phyloP scores from a whole-genome alignment of 1,140 invertebrate species.

The Eriosoma lanigerum region DNA sequence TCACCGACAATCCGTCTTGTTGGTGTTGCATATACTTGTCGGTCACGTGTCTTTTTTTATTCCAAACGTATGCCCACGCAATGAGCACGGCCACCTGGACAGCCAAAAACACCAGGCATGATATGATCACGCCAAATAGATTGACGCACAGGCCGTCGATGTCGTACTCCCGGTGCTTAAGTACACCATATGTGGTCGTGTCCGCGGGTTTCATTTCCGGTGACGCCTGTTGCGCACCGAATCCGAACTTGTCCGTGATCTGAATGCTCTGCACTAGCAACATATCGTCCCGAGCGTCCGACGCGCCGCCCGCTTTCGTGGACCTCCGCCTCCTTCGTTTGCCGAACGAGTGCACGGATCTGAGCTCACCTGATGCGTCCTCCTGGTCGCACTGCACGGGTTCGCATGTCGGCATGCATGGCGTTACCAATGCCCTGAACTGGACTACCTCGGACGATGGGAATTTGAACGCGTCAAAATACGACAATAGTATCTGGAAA shows the following conservation, averaged over 20 bases:
- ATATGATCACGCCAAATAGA: slow-evolving; percentile 71
- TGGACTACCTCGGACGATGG: slow-evolving; percentile 92
- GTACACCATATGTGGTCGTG: slow-evolving; percentile 58
- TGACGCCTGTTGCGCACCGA: slow-evolving; percentile 60
- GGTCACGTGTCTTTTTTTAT: slow-evolving; percentile 60
- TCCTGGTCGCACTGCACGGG: slow-evolving; percentile 83
- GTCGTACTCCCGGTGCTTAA: slow-evolving; percentile 61
- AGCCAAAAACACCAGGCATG: slow-evolving; percentile 78
- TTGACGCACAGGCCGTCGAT: slow-evolving; percentile 72
- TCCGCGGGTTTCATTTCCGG: slow-evolving; percentile 56
- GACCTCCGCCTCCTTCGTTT: slow-evolving; percentile 67
- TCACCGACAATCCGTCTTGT: slow-evolving; percentile 56
- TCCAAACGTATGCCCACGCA: slow-evolving; percentile 81
- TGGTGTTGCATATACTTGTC: neutral
- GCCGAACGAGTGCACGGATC: slow-evolving; percentile 79
- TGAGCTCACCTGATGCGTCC: slow-evolving; percentile 75
- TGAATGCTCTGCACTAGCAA: slow-evolving; percentile 86
- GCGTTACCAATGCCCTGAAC: slow-evolving; percentile 89
- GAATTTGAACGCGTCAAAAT: slow-evolving; percentile 96
- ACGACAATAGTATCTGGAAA: slow-evolving; percentile 77
- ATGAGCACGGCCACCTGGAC: slow-evolving; percentile 80
- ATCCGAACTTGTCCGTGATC: slow-evolving; percentile 89
- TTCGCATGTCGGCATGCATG: slow-evolving; percentile 88
- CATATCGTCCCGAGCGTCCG: slow-evolving; percentile 71
- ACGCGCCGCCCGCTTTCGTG: slow-evolving; percentile 55